Conservation (phyloP, 2,113 vertebrate genomes). For the Labeo rohita region DNA sequence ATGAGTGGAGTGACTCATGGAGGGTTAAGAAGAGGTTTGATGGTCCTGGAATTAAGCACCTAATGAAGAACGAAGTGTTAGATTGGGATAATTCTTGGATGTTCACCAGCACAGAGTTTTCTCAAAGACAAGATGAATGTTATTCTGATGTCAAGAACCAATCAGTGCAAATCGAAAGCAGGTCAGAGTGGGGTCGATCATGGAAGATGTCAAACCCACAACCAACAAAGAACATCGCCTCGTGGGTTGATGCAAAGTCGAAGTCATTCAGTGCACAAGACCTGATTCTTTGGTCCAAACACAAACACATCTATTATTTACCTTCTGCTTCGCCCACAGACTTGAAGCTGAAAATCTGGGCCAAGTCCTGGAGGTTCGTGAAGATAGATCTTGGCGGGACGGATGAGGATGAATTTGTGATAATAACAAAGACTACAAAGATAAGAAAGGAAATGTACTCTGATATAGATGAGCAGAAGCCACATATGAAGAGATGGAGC, state of each 20-base stretch:
- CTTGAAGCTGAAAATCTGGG: slow-evolving; percentile 52
- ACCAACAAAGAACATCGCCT: slow-evolving; percentile 51
- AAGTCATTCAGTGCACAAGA: slow-evolving; percentile 39
- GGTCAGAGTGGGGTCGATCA: slow-evolving; percentile 59
- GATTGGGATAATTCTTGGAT: slow-evolving; percentile 49
- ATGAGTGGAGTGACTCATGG: slow-evolving; percentile 62
- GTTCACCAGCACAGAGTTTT: slow-evolving; percentile 24
- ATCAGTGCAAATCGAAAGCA: slow-evolving; percentile 28
- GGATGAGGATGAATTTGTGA: slow-evolving; percentile 37
- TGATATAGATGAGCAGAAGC: slow-evolving; percentile 49
- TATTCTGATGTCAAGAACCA: slow-evolving; percentile 9
- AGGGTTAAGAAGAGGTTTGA: slow-evolving; percentile 43
- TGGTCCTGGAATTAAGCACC: slow-evolving; percentile 12
- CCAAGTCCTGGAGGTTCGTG: slow-evolving; percentile 54
- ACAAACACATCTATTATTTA: slow-evolving; percentile 30
- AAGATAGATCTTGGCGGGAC: background rate
- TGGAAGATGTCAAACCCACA: slow-evolving; percentile 65
- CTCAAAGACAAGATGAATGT: background rate
- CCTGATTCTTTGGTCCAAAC: slow-evolving; percentile 49
- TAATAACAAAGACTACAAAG: slow-evolving; percentile 29
- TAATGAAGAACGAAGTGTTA: background rate
- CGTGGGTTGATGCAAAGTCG: slow-evolving; percentile 53
- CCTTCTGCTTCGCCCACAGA: slow-evolving; percentile 35
- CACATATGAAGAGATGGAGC: slow-evolving; percentile 51
- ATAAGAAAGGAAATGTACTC: slow-evolving; percentile 45